Conservation (phyloP, 2,888 invertebrate species). For the Xanthorhoe spadicearia region DNA sequence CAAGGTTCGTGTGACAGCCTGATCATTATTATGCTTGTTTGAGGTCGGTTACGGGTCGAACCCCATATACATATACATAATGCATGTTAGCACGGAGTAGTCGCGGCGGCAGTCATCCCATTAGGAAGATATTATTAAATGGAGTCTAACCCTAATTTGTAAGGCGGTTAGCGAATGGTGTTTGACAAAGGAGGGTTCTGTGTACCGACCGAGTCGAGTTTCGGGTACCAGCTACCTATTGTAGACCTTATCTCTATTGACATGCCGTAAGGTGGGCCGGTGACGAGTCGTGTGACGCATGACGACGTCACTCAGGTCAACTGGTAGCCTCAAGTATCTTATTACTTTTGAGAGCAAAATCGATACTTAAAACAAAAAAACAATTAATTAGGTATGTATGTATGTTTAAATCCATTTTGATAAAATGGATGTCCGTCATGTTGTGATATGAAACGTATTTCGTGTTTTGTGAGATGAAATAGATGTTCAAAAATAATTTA, state of each 20-base stretch:
- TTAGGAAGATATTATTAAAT: conserved; percentile 19
- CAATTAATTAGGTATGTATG: too few relatives aligned
- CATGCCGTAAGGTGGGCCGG: conserved; percentile 38
- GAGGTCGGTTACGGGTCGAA: conserved; percentile 5
- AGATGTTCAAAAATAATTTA: too few relatives aligned
- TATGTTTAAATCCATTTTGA: too few relatives aligned
- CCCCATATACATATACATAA: conserved; percentile 3
- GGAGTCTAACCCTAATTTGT: conserved; percentile 35
- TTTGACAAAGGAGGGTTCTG: conserved; percentile 44
- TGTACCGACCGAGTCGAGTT: conserved; percentile 45
- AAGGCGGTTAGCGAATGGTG: conserved; percentile 40
- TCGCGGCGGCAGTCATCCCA: conserved; percentile 7
- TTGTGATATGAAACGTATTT: too few relatives aligned
- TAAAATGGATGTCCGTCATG: too few relatives aligned
- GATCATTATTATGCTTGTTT: conserved; percentile 10
- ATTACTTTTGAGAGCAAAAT: neutral
- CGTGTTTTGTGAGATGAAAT: too few relatives aligned
- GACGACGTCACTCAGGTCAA: conserved; percentile 3
- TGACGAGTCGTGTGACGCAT: conserved; percentile 2
- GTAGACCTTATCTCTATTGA: conserved; percentile 48
- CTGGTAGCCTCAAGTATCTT: neutral
- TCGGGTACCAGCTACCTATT: conserved; percentile 37
- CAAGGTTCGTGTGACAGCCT: conserved; percentile 12
- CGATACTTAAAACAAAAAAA: too few relatives aligned
- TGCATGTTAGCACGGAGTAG: conserved; percentile 12